phyloP scores from a whole-genome alignment of 2,113 vertebrate genomes.

The Mesocricetus auratus region DNA sequence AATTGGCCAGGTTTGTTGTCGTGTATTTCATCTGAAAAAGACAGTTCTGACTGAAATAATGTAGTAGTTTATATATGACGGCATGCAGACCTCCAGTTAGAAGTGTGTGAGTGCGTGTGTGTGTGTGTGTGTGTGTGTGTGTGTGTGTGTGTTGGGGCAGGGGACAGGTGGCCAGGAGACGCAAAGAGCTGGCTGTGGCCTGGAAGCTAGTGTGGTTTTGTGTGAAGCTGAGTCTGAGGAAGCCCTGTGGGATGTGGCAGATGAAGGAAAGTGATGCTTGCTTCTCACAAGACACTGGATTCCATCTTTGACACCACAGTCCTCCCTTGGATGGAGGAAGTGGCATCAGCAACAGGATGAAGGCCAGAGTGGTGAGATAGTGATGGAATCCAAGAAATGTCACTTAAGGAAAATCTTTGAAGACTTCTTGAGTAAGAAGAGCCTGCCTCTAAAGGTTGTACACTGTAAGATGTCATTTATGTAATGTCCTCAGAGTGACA shows the following conservation, averaged over 20 bases:
- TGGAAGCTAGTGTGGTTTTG: not conserved
- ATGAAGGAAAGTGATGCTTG: not conserved
- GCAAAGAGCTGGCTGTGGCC: not conserved
- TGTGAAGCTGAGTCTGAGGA: not conserved
- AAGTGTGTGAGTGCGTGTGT: not conserved
- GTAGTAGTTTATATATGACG: not conserved
- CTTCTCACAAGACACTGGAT: not conserved
- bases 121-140: not conserved
- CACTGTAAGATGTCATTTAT: not conserved
- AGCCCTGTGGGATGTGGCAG: not conserved
- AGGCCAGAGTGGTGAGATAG: not conserved
- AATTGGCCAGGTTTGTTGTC: not conserved
- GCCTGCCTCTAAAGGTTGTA: not conserved
- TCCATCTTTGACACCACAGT: not conserved
- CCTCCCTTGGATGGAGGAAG: not conserved
- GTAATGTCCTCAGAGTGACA: not conserved
- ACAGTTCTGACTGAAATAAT: constrained; percentile 5
- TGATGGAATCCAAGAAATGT: not conserved
- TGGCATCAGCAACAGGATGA: not conserved
- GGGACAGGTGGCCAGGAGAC: too few relatives aligned
- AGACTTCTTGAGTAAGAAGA: not conserved
- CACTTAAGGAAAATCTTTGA: not conserved
- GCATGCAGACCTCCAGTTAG: not conserved
- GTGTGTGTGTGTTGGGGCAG: too few relatives aligned
- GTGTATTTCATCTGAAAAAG: not conserved